Conservation (phyloP, 2,797 vertebrate genomes). For the Arrhamphus sclerolepis region DNA sequence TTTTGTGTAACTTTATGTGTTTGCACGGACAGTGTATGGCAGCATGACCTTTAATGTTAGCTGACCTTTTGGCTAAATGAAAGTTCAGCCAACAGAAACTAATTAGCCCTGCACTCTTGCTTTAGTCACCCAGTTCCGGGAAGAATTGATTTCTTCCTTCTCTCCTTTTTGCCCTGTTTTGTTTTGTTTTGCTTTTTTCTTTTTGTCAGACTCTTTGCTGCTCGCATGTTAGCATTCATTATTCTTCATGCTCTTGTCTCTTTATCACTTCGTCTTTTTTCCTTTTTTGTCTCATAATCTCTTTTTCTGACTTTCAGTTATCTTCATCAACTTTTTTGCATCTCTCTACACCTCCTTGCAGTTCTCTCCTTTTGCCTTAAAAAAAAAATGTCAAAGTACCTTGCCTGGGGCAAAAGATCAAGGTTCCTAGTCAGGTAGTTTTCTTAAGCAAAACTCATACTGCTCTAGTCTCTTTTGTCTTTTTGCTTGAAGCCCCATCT, state of each 20-base stretch:
- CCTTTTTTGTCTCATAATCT: conserved; percentile 27
- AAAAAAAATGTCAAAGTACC: conserved; percentile 61
- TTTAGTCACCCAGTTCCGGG: conserved; percentile 63
- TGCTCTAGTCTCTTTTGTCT: conserved; percentile 51
- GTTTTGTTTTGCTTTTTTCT: conserved; percentile 24
- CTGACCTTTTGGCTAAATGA: conserved; percentile 79
- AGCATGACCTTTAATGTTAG: conserved; percentile 78
- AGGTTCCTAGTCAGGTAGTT: conserved; percentile 64
- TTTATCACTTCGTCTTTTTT: conserved; percentile 9
- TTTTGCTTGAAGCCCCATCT: conserved; percentile 53
- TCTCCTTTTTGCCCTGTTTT: conserved; percentile 25
- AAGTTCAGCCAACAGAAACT: conserved; percentile 76
- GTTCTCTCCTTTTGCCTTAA: conserved; percentile 34
- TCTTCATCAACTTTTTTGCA: conserved; percentile 40
- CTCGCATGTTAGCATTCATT: conserved; percentile 32
- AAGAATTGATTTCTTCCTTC: conserved; percentile 49
- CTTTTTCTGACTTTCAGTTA: conserved; percentile 45
- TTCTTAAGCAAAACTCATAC: conserved; percentile 66
- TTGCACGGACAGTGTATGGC: conserved; percentile 40
- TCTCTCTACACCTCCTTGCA: neutral
- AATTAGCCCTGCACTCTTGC: conserved; percentile 75
- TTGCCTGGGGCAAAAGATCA: conserved; percentile 34
- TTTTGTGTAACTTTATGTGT: conserved; percentile 44
- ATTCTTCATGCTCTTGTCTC: conserved; percentile 25
- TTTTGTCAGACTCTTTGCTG: conserved; percentile 7